Conservation (phyloP, 2,797 vertebrate genomes). For the Trichosurus vulpecula region DNA sequence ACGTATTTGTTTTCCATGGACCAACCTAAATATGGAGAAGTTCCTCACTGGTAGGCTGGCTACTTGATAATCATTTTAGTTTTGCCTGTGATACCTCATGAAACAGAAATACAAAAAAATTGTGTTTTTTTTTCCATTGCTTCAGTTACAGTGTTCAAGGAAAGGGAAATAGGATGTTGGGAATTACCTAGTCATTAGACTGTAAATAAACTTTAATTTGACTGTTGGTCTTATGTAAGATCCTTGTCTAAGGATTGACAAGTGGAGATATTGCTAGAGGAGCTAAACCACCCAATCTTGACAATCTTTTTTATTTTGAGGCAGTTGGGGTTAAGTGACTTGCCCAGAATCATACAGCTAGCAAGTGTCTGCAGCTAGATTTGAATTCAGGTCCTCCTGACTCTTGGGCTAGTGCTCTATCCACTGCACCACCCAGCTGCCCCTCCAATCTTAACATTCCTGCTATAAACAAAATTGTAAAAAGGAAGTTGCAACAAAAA, state of each 20-base stretch:
- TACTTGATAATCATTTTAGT: neutral
- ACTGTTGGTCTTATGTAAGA: neutral
- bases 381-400: neutral
- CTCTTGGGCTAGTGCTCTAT: neutral
- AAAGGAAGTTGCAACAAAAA: neutral
- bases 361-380: neutral
- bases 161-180: neutral
- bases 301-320: neutral
- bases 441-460: neutral
- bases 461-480: neutral
- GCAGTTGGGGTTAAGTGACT: neutral
- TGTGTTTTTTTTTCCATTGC: neutral
- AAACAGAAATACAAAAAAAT: neutral
- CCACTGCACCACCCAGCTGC: neutral
- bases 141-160: neutral
- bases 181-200: neutral
- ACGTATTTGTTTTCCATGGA: neutral
- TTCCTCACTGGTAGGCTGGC: neutral
- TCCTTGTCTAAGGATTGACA: neutral
- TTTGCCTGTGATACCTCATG: neutral
- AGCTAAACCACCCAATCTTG: neutral
- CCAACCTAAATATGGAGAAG: neutral
- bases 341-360: neutral
- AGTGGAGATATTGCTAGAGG: neutral
- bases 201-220: neutral